phyloP scores from a whole-genome alignment of 1,140 invertebrate genomes.

The Leptoteleia sp. region DNA sequence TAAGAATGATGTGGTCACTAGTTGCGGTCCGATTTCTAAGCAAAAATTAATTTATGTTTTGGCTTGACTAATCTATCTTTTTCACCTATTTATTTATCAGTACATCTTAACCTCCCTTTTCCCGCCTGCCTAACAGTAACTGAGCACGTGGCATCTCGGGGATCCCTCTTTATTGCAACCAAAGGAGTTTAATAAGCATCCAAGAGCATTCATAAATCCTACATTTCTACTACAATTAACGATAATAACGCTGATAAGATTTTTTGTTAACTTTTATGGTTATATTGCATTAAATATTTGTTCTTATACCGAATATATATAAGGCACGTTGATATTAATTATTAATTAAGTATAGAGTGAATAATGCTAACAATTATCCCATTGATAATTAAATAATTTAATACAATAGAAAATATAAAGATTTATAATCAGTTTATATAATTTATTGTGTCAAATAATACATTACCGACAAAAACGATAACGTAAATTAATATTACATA shows the following conservation, averaged over 20 bases:
- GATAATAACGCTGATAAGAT: no score
- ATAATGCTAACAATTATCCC: no score
- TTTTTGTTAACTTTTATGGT: no score
- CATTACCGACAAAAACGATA: background rate
- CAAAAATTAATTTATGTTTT: conserved; percentile 1
- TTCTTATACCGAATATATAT: no score
- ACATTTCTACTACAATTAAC: no score
- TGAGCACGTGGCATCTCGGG: conserved; percentile 39
- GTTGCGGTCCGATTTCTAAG: background rate
- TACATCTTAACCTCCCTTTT: conserved; percentile 25
- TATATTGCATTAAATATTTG: no score
- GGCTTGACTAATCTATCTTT: conserved; percentile 14
- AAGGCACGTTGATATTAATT: no score
- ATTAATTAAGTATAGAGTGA: no score
- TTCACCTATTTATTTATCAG: conserved; percentile 37
- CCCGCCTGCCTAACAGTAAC: conserved; percentile 7
- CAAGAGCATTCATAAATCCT: no score
- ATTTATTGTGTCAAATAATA: conserved; percentile 23
- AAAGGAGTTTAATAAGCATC: conserved; percentile 29
- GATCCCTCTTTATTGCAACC: conserved; percentile 42
- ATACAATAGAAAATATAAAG: no score
- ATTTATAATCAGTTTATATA: no score
- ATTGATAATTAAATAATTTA: no score
- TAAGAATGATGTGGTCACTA: background rate
- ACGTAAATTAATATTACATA: background rate